Base-by-base conservation (phyloP, 2,797 vertebrate species). In the Passerculus sandwichensis region DNA sequence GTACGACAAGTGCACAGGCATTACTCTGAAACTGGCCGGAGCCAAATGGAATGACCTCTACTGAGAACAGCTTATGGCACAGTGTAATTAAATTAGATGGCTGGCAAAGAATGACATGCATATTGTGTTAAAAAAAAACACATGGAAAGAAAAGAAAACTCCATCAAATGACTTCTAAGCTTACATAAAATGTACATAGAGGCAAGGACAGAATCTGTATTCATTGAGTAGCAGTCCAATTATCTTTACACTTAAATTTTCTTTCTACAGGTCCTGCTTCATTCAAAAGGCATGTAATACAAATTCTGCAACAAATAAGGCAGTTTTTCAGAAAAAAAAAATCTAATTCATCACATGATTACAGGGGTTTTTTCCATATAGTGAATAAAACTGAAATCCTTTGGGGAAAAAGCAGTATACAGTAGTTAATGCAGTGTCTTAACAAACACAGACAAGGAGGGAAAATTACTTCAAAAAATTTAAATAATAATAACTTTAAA, bases 311-410 rank as follows among this genome's bases (percentile, higher is more conserved):
- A 76, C 12, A 82, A 91, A 66, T 34, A 57, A 79, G 32, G 44
- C 22, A 91, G 21, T 66, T 80, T 70, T 88, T 73, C 21, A 76
- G 74, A 76, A 91, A 93, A 94, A 94, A 91, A 93, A 29, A 48
- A 56, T 20, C 19, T 51, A 73, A 90, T 71, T 72, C 14, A 81
- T 45, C 56, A 90, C 38, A 57, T 5, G 48, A 53, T 32, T 76
- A 66, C 15, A 73, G 29, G 1, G 0, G n/a, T 73, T 80, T 69
- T 70, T 75, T 69, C 56, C n/a, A 34, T 53, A 62, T 11, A 71
- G 6, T 40, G 53, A 85, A 77, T n/a, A 51, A 92, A 88, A 13
- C 17, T 66, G 47, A 89, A 91, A 85, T 56, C 22, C 20, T 27
- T 59, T 40, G 8, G 16, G 11, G 5, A 22, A 83, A 89, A 79